These are phyloP conservation scores for Trachelipus rathkii DNA, from an alignment of 1,140 invertebrate species.

Conservation along the genomic window DNA sequence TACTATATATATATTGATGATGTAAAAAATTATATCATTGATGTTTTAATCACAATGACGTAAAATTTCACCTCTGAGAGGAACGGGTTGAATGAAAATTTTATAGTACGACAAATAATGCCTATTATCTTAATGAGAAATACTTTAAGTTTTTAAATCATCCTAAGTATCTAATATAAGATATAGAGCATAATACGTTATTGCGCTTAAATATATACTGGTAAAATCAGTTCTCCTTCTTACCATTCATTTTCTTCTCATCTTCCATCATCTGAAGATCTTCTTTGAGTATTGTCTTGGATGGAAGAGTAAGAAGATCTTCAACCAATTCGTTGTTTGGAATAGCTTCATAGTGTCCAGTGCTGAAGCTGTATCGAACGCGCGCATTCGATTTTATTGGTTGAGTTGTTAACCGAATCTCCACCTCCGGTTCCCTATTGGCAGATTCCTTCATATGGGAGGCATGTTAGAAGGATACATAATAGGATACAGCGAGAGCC, in stretches of 20 bases:
- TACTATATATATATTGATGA: too few species aligned
- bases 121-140: too few species aligned
- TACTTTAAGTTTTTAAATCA: too few species aligned
- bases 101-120: too few species aligned
- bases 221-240: too few species aligned
- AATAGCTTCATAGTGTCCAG: constrained; percentile 12
- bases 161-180: too few species aligned
- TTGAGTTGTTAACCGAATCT: constrained; percentile 24
- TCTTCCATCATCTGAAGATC: constrained; percentile 20
- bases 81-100: too few species aligned
- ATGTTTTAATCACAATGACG: too few species aligned
- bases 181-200: too few species aligned
- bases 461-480: background rate
- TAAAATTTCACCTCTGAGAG: too few species aligned
- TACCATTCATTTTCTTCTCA: constrained; percentile 16
- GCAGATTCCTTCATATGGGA: background rate
- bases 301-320: constrained; percentile 25
- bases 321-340: constrained; percentile 20
- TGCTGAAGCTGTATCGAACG: constrained; percentile 22
- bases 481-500: background rate
- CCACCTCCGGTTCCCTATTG: constrained; percentile 20
- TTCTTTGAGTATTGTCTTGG: constrained; percentile 14
- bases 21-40: too few species aligned
- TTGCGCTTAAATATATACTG: too few species aligned
- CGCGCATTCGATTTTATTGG: background rate